Evolutionary conservation across 2,797 vertebrate species (phyloP).

Genomic region (Lepus townsendii): DNA sequence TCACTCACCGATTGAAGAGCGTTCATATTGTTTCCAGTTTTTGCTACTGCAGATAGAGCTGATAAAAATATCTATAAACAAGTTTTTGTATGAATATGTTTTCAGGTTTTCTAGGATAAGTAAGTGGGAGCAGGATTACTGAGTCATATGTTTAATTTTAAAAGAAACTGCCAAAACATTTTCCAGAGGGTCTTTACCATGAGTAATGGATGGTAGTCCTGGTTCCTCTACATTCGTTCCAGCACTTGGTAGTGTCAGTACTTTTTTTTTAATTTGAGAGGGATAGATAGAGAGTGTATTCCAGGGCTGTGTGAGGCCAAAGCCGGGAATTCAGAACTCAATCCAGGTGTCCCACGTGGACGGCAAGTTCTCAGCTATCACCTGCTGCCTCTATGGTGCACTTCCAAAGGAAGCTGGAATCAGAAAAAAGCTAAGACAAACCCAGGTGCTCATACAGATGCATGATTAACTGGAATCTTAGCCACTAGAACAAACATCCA

Average conservation of each 20-base stretch:
- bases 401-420: too few relatives aligned
- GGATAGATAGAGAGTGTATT: too few relatives aligned
- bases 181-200: not conserved
- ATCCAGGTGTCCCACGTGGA: too few relatives aligned
- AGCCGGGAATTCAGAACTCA: too few relatives aligned
- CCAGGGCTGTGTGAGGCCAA: too few relatives aligned
- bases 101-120: not conserved
- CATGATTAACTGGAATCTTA: too few relatives aligned
- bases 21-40: not conserved
- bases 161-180: not conserved
- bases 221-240: not conserved
- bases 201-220: not conserved
- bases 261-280: not conserved
- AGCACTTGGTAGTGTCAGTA: not conserved
- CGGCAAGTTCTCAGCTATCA: too few relatives aligned
- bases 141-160: not conserved
- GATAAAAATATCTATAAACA: not conserved
- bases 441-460: too few relatives aligned
- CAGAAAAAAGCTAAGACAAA: too few relatives aligned
- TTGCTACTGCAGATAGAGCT: not conserved
- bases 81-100: not conserved
- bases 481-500: too few relatives aligned
- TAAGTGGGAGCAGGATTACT: not conserved
- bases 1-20: not conserved
- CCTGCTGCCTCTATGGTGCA: too few relatives aligned